phyloP scores from a whole-genome alignment of 2,113 vertebrate species.

The Anthoscopus minutus region DNA sequence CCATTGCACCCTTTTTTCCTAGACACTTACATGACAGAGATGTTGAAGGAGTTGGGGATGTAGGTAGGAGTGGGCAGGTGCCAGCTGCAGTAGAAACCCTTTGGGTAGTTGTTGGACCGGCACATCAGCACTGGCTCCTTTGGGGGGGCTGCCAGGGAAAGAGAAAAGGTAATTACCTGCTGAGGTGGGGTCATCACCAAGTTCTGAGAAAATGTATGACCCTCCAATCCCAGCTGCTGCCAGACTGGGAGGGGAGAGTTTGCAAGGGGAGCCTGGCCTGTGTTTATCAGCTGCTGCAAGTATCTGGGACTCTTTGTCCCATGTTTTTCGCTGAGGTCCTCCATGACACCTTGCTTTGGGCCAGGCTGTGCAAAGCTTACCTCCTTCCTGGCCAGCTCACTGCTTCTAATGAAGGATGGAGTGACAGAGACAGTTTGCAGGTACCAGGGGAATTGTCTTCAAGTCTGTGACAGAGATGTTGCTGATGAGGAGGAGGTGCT shows the following conservation, averaged over 20 bases:
- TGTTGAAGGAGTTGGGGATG: constrained; percentile 89
- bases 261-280: background rate
- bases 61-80: constrained; percentile 83
- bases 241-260: background rate
- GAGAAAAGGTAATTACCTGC: background rate
- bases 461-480: background rate
- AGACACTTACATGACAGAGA: constrained; percentile 88
- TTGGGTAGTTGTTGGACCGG: constrained; percentile 94
- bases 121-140: constrained; percentile 85
- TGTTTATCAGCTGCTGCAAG: background rate
- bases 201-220: background rate
- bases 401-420: background rate
- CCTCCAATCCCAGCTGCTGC: background rate
- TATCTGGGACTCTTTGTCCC: background rate
- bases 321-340: background rate
- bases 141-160: constrained; percentile 73
- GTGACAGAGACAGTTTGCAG: background rate
- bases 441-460: background rate
- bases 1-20: background rate
- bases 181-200: background rate
- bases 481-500: background rate
- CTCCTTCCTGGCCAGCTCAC: background rate
- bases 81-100: constrained; percentile 98
- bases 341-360: background rate
- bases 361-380: background rate